These are phyloP conservation scores for Phenganax marumi DNA, from an alignment of 92 coral and sea anemone species.

Conservation along the genomic window DNA sequence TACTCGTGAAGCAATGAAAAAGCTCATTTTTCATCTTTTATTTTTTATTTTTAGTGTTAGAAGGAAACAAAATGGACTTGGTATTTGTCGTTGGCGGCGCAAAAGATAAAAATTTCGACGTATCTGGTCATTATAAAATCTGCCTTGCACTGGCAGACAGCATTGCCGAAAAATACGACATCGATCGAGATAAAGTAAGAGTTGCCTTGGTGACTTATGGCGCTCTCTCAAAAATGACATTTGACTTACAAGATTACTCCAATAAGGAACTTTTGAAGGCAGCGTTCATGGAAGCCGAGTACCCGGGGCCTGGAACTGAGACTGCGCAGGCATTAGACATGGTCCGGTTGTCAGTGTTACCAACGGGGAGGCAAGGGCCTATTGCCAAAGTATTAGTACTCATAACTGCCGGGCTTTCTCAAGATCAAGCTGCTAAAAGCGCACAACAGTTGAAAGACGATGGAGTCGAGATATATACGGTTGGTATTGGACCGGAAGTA, in stretches of 20 bases:
- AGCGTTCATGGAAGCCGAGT: constrained; percentile 34
- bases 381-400: constrained; percentile 39
- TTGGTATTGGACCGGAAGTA: constrained; percentile 41
- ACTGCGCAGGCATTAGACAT: constrained; percentile 34
- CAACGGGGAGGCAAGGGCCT: constrained; percentile 24
- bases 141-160: constrained; percentile 31
- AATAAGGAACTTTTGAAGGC: constrained; percentile 5
- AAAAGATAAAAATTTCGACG: constrained; percentile 32
- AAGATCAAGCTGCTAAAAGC: not conserved
- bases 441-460: constrained; percentile 33
- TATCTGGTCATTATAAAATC: constrained; percentile 34
- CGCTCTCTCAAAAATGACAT: constrained; percentile 41
- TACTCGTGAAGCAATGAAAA: not conserved
- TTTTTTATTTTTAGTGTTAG: constrained; percentile 7
- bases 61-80: constrained; percentile 26
- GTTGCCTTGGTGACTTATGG: constrained; percentile 41
- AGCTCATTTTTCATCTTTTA: not conserved
- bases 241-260: constrained; percentile 37
- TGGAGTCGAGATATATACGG: constrained; percentile 33
- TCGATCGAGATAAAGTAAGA: constrained; percentile 27
- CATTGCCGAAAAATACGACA: constrained; percentile 36
- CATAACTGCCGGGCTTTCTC: constrained; percentile 28
- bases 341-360: constrained; percentile 25
- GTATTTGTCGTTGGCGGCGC: constrained; percentile 41
- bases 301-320: constrained; percentile 32